Percentiles rank a stretch among this genome's conserved stretches.
These are phyloP conservation scores for Borostomias antarcticus DNA, from an alignment of 2,797 vertebrate genomes.

Conservation along the genomic window DNA sequence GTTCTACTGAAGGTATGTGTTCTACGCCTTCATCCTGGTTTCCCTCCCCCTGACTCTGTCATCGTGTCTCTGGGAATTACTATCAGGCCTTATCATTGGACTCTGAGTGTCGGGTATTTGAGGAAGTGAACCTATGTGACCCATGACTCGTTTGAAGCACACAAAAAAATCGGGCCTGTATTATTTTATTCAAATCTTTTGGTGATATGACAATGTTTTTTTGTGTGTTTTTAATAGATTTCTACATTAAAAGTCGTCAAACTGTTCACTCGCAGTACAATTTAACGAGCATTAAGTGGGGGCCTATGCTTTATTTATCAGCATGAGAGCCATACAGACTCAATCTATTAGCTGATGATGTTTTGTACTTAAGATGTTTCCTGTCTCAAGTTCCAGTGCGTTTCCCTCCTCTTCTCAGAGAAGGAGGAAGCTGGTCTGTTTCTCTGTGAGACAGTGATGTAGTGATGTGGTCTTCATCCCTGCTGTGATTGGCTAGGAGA, in stretches of 20 bases:
- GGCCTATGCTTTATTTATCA: no score
- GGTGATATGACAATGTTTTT: no score
- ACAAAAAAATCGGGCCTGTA: no score
- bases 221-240: no score
- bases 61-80: conserved; percentile 8
- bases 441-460: conserved; percentile 1
- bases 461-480: not conserved
- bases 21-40: not conserved
- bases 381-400: not conserved
- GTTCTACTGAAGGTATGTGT: not conserved
- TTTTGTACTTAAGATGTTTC: not conserved
- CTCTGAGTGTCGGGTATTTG: conserved; percentile 19
- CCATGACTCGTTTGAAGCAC: not conserved
- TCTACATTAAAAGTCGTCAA: no score
- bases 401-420: not conserved
- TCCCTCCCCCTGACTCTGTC: not conserved
- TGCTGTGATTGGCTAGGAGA: not conserved
- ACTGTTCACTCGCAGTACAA: no score
- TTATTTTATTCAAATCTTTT: no score
- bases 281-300: no score
- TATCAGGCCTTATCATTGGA: conserved; percentile 43
- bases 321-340: no score
- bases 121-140: conserved; percentile 24
- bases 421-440: not conserved
- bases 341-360: no score